Evolutionary conservation across 2,888 invertebrate species (phyloP).

Genomic region (Lacanobia wlatinum): DNA sequence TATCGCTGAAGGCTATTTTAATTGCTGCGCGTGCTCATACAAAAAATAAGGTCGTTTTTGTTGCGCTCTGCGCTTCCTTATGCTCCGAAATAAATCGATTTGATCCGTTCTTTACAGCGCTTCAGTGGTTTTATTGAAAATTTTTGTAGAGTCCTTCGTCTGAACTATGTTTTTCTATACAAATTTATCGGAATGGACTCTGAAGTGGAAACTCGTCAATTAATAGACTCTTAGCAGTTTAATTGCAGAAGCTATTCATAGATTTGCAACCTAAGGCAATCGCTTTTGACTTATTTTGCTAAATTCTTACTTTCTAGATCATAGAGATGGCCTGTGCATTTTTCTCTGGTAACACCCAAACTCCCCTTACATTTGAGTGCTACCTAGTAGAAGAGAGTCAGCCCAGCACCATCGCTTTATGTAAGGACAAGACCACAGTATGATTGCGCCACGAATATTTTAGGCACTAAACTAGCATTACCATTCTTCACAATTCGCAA

Average conservation of each 20-base stretch:
- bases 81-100: conserved; percentile 43
- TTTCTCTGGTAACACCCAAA: not conserved
- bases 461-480: not conserved
- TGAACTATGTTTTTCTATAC: not conserved
- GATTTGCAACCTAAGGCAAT: not conserved
- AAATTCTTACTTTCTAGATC: not conserved
- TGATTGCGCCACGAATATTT: not conserved
- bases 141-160: not conserved
- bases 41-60: conserved; percentile 64
- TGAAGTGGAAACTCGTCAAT: too few species aligned
- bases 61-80: conserved; percentile 47
- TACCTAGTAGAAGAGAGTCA: not conserved
- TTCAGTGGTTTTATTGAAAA: conserved; percentile 9
- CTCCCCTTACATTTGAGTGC: too few species aligned
- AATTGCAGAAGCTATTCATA: not conserved
- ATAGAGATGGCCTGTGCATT: not conserved
- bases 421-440: not conserved
- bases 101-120: conserved; percentile 6
- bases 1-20: conserved; percentile 40
- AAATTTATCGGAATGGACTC: not conserved
- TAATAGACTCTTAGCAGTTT: too few species aligned
- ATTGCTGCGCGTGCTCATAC: conserved; percentile 38
- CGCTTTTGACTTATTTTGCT: not conserved
- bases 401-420: not conserved
- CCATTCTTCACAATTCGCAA: not conserved